These are phyloP conservation scores for Mesembrinibis cayennensis DNA, from an alignment of 2,113 vertebrate species.

Conservation along the genomic window DNA sequence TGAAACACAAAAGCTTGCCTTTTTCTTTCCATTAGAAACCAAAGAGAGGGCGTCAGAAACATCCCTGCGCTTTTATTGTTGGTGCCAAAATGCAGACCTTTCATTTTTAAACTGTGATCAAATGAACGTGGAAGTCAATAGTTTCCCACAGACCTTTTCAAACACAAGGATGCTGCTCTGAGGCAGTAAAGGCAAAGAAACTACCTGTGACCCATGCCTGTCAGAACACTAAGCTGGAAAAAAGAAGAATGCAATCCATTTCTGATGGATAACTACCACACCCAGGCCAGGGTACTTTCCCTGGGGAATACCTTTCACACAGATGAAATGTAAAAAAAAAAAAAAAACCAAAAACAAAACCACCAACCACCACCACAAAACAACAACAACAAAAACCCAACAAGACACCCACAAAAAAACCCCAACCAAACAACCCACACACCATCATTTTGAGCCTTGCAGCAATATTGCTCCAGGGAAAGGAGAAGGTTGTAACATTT, in stretches of 20 bases:
- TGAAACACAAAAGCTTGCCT: background rate
- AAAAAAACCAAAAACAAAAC: background rate
- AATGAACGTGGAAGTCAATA: background rate
- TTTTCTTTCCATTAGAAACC: background rate
- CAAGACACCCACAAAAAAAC: background rate
- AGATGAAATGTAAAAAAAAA: background rate
- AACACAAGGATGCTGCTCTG: background rate
- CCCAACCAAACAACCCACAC: too few species aligned
- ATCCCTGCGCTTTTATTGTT: background rate
- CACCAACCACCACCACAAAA: too few species aligned
- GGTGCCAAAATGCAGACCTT: background rate
- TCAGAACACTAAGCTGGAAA: conserved; percentile 10
- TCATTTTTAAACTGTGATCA: background rate
- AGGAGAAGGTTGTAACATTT: background rate
- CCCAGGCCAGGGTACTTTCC: background rate
- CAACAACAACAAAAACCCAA: background rate
- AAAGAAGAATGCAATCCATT: background rate
- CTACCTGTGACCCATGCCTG: background rate
- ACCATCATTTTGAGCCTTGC: background rate
- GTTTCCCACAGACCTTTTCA: background rate
- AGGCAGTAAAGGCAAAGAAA: conserved; percentile 1
- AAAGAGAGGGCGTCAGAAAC: background rate
- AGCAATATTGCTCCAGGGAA: background rate
- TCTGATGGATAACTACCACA: background rate
- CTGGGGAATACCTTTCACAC: background rate